phyloP scores from a whole-genome alignment of 1,140 invertebrate genomes.

The Euschistus heros region DNA sequence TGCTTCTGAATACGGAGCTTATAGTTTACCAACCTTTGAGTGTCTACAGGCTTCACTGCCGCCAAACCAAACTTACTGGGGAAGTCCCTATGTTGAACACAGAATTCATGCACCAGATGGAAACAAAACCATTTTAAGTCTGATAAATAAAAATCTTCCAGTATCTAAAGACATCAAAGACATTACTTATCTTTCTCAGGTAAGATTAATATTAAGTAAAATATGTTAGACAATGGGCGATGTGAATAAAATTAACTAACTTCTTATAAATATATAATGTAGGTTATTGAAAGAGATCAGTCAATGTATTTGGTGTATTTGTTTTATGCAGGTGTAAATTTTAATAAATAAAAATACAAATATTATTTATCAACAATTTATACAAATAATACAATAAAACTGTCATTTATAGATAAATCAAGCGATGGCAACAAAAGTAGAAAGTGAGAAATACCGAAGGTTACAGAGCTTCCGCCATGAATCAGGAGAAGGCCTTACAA shows the following conservation, averaged over 20 bases:
- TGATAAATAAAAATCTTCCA: constrained; percentile 25
- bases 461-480: constrained; percentile 42
- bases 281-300: too few relatives aligned
- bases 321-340: neutral
- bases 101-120: constrained; percentile 75
- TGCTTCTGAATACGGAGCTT: constrained; percentile 90
- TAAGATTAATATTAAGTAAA: too few relatives aligned
- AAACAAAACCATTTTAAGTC: constrained; percentile 43
- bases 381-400: neutral
- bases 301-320: neutral
- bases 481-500: constrained; percentile 62
- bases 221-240: too few relatives aligned
- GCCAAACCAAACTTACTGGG: constrained; percentile 47
- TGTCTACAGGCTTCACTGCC: constrained; percentile 47
- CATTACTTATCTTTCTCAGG: constrained; percentile 64
- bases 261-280: too few relatives aligned
- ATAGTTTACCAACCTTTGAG: constrained; percentile 65
- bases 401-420: constrained; percentile 58
- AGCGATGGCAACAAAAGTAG: constrained; percentile 72
- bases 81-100: constrained; percentile 53
- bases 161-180: constrained; percentile 36
- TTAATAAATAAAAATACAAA: neutral
- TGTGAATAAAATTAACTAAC: too few relatives aligned
- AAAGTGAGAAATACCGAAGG: constrained; percentile 82
- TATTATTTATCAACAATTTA: neutral